Base-by-base conservation (phyloP, 2,888 invertebrate genomes). In the Archips crataeganus region DNA sequence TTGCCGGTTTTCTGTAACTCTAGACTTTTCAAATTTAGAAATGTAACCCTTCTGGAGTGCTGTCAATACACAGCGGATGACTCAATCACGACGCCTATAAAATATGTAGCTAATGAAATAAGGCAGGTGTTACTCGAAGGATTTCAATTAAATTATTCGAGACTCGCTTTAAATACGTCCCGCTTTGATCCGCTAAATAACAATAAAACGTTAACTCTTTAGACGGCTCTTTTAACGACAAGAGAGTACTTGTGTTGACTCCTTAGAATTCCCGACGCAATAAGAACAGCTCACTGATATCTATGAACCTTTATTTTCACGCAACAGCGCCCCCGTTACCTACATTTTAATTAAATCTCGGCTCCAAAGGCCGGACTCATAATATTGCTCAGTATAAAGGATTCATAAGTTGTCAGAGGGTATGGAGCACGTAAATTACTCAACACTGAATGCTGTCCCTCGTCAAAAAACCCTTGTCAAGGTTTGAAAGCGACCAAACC, bases 401-500 rank as follows among this genome's bases (percentile, higher is more conserved):
- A 77, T 82, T 80, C 80, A 85, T 80, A 79, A 83, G 79, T 77
- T 81, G 80, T 80, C 77, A 77, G 81, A 78, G 82, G 84, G 82
- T 84, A 84, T 82, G 79, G 81, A 78, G 81, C 70, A 79, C 81
- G 82, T 86, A 87, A 87, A 87, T 90, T 82, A 86, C 84, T 87
- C 81, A 82, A 82, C 85, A 83, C 81, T 82, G 78, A 80, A 81
- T 81, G 85, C 82, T 82, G 79, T 80, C 88, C 87, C 84, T 85
- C 84, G 85, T 91, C 87, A 87, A 86, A 82, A 65, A 83, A 90
- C 91, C 91, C 90, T 90, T 84, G 86, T 91, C 91, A 89, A 80
- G 77, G 80, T 83, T 86, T 82, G 85, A 86, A 85, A 84, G 84
- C 83, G 80, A 82, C 82, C 82, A 82, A 85, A 86, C 82, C 83